These are phyloP conservation scores for Bursaphelenchus okinawaensis DNA, from an alignment of 2,888 invertebrate species.

Conservation along the genomic window DNA sequence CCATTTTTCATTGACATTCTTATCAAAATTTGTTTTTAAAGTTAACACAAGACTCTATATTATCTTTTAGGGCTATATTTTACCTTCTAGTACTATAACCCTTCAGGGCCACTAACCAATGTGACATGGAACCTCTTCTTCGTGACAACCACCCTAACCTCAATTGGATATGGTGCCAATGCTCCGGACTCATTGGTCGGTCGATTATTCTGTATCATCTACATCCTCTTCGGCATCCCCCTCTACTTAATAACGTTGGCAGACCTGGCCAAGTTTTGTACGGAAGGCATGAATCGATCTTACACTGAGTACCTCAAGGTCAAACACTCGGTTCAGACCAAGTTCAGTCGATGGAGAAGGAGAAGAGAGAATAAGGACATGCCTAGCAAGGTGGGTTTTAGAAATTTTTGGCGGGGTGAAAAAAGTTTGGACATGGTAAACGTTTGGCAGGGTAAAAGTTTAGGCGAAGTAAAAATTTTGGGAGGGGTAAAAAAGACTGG, in stretches of 20 bases:
- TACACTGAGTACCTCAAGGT: conserved; percentile 54
- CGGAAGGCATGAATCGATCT: conserved; percentile 51
- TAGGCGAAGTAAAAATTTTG: no score
- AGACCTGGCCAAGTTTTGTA: conserved; percentile 57
- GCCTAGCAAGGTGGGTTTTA: no score
- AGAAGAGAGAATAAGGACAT: conserved; percentile 23
- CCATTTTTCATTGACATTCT: no score
- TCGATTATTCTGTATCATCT: conserved; percentile 50
- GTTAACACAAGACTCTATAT: no score
- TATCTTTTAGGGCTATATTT: no score
- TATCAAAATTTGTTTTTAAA: no score
- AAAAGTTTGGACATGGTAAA: no score
- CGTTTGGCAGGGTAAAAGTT: no score
- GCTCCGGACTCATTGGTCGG: conserved; percentile 44
- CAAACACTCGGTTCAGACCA: conserved; percentile 39
- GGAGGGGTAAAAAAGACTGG: no score
- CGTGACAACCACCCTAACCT: conserved; percentile 52
- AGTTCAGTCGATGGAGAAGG: conserved; percentile 38
- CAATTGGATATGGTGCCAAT: conserved; percentile 50
- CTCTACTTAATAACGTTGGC: conserved; percentile 54
- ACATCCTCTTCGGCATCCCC: conserved; percentile 53
- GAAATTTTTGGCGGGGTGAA: no score
- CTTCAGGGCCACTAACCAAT: conserved; percentile 13
- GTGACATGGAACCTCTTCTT: conserved; percentile 46
- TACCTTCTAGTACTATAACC: no score